A percentile compares a stretch with the other conserved stretches of the same genome.
These are phyloP conservation scores for Archips crataeganus DNA, from an alignment of 2,888 invertebrate genomes.

Conservation along the genomic window DNA sequence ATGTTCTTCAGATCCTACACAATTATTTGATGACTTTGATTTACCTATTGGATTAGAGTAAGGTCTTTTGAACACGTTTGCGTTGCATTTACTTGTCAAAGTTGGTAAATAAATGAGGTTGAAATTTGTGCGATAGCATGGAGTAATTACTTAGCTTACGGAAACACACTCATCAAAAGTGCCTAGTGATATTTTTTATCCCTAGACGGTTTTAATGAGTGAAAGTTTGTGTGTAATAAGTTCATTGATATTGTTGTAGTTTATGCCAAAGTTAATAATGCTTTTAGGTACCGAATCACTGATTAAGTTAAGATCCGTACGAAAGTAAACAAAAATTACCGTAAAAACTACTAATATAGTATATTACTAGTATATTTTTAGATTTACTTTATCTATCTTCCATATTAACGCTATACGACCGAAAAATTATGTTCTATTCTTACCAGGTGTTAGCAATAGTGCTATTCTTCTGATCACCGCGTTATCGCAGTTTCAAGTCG, in stretches of 20 bases:
- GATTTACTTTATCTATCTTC: background rate
- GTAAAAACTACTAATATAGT: too few species aligned
- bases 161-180: too few species aligned
- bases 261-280: too few species aligned
- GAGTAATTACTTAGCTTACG: too few species aligned
- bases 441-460: conserved; percentile 31
- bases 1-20: conserved; percentile 72
- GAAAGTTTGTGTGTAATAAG: too few species aligned
- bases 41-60: conserved; percentile 72
- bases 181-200: too few species aligned
- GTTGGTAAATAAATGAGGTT: background rate
- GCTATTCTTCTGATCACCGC: conserved; percentile 38
- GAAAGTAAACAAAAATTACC: too few species aligned
- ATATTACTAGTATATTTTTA: too few species aligned
- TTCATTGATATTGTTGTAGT: too few species aligned
- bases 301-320: too few species aligned
- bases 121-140: background rate
- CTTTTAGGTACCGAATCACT: too few species aligned
- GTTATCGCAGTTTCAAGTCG: conserved; percentile 80
- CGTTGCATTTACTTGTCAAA: background rate
- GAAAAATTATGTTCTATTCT: background rate
- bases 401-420: background rate
- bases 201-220: too few species aligned
- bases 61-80: conserved; percentile 14
- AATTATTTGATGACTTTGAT: conserved; percentile 75